Evolutionary conservation across 2,888 invertebrate species (phyloP).

Genomic region (Glomeris marginata): DNA sequence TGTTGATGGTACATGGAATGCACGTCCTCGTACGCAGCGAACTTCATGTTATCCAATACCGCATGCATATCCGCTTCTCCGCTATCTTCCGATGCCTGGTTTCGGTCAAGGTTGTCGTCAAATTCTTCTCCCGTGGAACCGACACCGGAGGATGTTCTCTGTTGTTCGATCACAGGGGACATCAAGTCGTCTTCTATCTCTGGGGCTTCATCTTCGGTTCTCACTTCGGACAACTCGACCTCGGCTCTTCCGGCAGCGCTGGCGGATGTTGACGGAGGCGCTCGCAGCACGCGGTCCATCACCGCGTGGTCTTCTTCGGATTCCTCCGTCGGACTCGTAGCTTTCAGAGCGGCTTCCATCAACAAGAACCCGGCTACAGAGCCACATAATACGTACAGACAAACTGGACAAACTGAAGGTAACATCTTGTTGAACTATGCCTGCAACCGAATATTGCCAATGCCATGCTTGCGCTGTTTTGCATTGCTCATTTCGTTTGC

Average conservation of each 20-base stretch:
- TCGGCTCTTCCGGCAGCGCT: constrained; percentile 16
- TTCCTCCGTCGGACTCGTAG: constrained; percentile 18
- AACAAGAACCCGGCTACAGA: no score
- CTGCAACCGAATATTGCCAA: no score
- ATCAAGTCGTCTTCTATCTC: constrained; percentile 26
- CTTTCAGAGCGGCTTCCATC: no score
- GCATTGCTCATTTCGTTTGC: no score
- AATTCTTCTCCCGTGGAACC: not conserved
- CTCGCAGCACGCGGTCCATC: not conserved
- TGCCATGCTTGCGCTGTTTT: no score
- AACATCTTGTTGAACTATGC: no score
- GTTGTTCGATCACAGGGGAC: constrained; percentile 19
- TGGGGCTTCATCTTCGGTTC: constrained; percentile 29
- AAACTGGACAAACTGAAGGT: no score
- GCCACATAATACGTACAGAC: no score
- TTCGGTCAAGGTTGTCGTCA: not conserved
- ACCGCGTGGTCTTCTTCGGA: constrained; percentile 20
- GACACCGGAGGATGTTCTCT: not conserved
- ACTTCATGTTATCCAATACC: not conserved
- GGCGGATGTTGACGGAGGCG: no score
- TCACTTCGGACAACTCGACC: constrained; percentile 25
- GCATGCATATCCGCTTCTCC: not conserved
- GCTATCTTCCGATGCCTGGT: not conserved
- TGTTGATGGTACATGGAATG: no score
- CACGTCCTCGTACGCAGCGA: not conserved